Conservation (phyloP, 2,797 vertebrate genomes). For the Enteromius unitaeniatus region DNA sequence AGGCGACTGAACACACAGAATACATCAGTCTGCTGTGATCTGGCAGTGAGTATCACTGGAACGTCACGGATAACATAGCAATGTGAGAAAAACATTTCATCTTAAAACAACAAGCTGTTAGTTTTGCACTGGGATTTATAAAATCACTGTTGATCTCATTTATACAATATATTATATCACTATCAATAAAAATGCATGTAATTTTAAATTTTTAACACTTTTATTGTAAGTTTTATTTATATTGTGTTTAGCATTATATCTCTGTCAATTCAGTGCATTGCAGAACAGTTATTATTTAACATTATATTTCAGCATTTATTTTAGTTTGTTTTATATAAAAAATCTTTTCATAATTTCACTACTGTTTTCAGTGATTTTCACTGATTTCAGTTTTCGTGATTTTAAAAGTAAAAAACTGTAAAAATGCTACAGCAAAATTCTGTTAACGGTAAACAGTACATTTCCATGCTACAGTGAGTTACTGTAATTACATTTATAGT, state of each 20-base stretch:
- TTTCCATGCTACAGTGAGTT: too few species aligned
- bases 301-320: not conserved
- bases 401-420: too few species aligned
- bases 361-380: too few species aligned
- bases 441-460: too few species aligned
- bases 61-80: conserved; percentile 4
- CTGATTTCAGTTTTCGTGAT: too few species aligned
- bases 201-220: too few species aligned
- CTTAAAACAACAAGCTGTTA: not conserved
- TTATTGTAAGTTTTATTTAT: too few species aligned
- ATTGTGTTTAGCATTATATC: too few species aligned
- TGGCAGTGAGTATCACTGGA: conserved; percentile 30
- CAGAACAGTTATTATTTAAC: not conserved
- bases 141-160: not conserved
- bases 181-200: not conserved
- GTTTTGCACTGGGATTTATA: not conserved
- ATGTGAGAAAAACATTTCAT: not conserved
- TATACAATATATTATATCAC: not conserved
- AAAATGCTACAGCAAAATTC: too few species aligned
- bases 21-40: conserved; percentile 41
- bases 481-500: too few species aligned
- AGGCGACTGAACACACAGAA: conserved; percentile 52
- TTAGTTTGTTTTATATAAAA: not conserved
- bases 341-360: not conserved
- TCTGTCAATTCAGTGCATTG: too few species aligned